phyloP scores from a whole-genome alignment of 2,797 vertebrate genomes.

The Sebastes trivittatus region DNA sequence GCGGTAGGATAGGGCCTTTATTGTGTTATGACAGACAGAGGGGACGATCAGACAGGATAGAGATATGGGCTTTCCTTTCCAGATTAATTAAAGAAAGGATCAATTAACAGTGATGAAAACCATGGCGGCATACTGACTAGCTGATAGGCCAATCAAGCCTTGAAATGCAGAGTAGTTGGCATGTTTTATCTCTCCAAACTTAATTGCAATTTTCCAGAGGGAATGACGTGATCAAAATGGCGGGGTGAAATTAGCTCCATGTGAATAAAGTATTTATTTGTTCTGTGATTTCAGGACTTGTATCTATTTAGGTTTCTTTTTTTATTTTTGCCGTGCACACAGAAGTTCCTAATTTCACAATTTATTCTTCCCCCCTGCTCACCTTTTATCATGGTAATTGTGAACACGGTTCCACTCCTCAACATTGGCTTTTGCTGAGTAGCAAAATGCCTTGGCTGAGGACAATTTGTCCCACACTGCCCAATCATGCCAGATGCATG shows the following conservation, averaged over 20 bases:
- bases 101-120: slow-evolving; percentile 87
- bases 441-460: slow-evolving; percentile 72
- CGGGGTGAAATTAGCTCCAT: slow-evolving; percentile 78
- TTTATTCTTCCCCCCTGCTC: slow-evolving; percentile 56
- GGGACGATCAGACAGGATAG: slow-evolving; percentile 79
- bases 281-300: slow-evolving; percentile 66
- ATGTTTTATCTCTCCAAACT: slow-evolving; percentile 87
- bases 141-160: slow-evolving; percentile 85
- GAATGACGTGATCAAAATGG: slow-evolving; percentile 85
- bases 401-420: slow-evolving; percentile 57
- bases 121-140: slow-evolving; percentile 82
- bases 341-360: slow-evolving; percentile 64
- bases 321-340: slow-evolving; percentile 33
- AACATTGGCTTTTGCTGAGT: slow-evolving; percentile 82
- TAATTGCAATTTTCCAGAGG: slow-evolving; percentile 88
- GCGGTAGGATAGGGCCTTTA: slow-evolving; percentile 73
- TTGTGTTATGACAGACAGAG: slow-evolving; percentile 83
- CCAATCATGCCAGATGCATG: slow-evolving; percentile 78
- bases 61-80: slow-evolving; percentile 84
- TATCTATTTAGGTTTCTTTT: slow-evolving; percentile 20
- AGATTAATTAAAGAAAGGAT: slow-evolving; percentile 90
- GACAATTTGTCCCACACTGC: slow-evolving; percentile 76
- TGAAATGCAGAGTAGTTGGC: slow-evolving; percentile 86
- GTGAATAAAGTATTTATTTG: slow-evolving; percentile 82
- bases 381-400: slow-evolving; percentile 80